Evolutionary conservation across 30 jellyfish, hydroid and myxozoan species (phyloP).

Genomic region (Cassiopea andromeda): DNA sequence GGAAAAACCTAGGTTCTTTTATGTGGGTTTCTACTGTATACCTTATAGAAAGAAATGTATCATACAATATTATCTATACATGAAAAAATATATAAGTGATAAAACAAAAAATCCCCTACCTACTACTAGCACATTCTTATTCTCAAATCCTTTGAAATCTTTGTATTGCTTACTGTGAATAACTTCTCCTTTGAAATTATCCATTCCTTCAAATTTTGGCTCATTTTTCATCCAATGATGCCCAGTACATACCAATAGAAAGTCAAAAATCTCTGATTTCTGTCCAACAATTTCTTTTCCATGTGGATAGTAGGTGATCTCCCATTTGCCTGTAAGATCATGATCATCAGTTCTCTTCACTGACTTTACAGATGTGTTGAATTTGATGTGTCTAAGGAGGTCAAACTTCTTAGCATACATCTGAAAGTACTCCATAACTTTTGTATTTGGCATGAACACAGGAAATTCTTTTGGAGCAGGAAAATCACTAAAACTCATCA

Average conservation of each 20-base stretch:
- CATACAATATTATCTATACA: too few species aligned
- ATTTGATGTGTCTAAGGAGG: slow-evolving; percentile 49
- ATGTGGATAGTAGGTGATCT: slow-evolving; percentile 55
- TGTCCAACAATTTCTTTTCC: slow-evolving; percentile 80
- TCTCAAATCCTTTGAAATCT: slow-evolving; percentile 76
- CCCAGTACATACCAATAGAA: slow-evolving; percentile 81
- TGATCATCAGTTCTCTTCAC: slow-evolving; percentile 66
- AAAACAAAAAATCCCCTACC: slow-evolving; percentile 24
- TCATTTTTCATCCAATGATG: slow-evolving; percentile 76
- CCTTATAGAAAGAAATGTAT: too few species aligned
- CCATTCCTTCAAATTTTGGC: slow-evolving; percentile 79
- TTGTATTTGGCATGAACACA: slow-evolving; percentile 82
- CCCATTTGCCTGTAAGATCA: slow-evolving; percentile 69
- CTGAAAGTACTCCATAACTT: slow-evolving; percentile 75
- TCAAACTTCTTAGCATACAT: slow-evolving; percentile 74
- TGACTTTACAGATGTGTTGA: slow-evolving; percentile 59
- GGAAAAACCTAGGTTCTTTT: too few species aligned
- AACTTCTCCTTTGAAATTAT: slow-evolving; percentile 60
- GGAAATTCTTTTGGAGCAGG: slow-evolving; percentile 91
- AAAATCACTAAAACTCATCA: slow-evolving; percentile 93
- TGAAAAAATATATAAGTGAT: too few species aligned
- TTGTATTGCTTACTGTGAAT: slow-evolving; percentile 85
- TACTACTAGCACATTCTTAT: slow-evolving; percentile 74
- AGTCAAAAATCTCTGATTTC: slow-evolving; percentile 66
- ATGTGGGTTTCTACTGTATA: too few species aligned